phyloP scores from a whole-genome alignment of 30 jellyfish, hydroid and myxozoan genomes.

The Rhopilema esculentum region DNA sequence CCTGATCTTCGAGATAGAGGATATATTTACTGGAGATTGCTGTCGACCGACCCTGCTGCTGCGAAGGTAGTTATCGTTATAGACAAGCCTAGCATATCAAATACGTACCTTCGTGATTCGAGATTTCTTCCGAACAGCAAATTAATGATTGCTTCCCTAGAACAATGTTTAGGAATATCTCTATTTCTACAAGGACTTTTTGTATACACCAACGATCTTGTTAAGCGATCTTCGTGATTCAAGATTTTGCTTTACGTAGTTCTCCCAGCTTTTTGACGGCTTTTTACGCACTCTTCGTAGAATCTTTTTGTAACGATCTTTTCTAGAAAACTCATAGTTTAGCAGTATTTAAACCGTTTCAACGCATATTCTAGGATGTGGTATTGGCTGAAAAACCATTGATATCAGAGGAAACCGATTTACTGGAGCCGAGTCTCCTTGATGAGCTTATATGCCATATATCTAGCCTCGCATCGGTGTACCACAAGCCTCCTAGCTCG shows the following conservation, averaged over 20 bases:
- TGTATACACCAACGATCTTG: no score
- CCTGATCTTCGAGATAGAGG: conserved; percentile 99
- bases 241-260: no score
- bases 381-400: conserved; percentile 97
- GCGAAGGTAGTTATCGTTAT: conserved; percentile 78
- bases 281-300: no score
- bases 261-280: no score
- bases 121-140: no score
- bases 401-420: conserved; percentile 96
- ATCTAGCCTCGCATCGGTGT: conserved; percentile 95
- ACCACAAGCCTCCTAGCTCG: conserved; percentile 97
- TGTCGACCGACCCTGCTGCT: conserved; percentile 99
- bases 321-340: no score
- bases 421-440: conserved; percentile 90
- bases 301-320: no score
- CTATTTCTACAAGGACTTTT: no score
- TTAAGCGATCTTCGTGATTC: no score
- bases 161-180: no score
- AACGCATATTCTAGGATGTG: conserved; percentile 70
- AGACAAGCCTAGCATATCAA: neutral
- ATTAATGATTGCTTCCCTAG: no score
- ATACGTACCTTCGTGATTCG: neutral
- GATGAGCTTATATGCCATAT: conserved; percentile 97
- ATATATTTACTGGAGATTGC: conserved; percentile 94
- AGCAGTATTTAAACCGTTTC: neutral